Evolutionary conservation across 2,797 vertebrate genomes (phyloP), one percentile per base, ranked within the genome.

Genomic region (Epinephelus malabaricus): DNA sequence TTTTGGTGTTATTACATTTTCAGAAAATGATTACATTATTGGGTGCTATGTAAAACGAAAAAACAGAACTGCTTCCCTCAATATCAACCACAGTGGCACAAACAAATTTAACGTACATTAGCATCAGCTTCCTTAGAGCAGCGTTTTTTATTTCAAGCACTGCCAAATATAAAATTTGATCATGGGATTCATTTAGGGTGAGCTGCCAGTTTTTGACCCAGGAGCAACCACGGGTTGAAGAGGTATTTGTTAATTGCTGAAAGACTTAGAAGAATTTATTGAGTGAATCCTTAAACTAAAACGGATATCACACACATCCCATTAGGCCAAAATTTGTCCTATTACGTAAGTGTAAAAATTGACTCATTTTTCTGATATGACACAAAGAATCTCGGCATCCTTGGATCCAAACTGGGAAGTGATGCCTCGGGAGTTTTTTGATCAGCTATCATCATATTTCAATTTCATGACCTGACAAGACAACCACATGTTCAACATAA

Each of bases 381-480:
- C 18, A 19, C 3, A 12, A 47, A 78, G 40, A 67, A 59, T 18
- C 21, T 1, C 4, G 21, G 3, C 14, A 10, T 62, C 21, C 27
- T n/a, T 55, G 49, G 21, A 64, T 4, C 12, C 3, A 38, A 12
- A 54, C 12, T 66, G 17, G 21, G 8, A 72, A 49, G 15, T 17
- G 13, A 19, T 73, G 4, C 21, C 15, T 38, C 7, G 14, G 0
- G 25, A 60, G 21, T 7, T 49, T 38, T 77, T 76, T 40, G 7
- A 74, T 73, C 15, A 49, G 23, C 68, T 10, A 8, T 38, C 50
- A 17, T 47, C 47, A 79, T 6, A 21, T 43, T 43, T 43, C 40
- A 13, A 67, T 46, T 78, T 82, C 60, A 62, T 27, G 40, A 71
- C 55, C 60, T 49, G 25, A 61, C 66, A 69, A 53, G 71, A 30